phyloP scores from a whole-genome alignment of 2,888 invertebrate genomes.

The Latrodectus hesperus region DNA sequence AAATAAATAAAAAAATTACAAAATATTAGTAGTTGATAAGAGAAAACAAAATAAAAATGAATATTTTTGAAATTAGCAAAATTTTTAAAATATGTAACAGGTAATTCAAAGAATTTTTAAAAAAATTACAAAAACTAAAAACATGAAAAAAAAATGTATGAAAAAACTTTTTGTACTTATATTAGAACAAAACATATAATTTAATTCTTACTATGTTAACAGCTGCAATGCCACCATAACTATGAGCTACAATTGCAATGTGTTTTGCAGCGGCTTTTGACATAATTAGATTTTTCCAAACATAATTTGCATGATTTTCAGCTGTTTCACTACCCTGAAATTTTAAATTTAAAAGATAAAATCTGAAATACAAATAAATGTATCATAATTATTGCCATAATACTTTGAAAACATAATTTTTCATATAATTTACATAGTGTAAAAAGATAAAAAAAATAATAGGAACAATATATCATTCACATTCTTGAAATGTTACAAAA shows the following conservation, averaged over 20 bases:
- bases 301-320: conserved; percentile 81
- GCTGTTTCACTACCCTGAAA: conserved; percentile 79
- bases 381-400: too few species aligned
- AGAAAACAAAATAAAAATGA: too few species aligned
- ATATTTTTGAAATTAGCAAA: too few species aligned
- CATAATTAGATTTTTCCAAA: conserved; percentile 82
- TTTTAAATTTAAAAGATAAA: background rate
- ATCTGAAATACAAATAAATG: background rate
- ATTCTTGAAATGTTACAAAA: too few species aligned
- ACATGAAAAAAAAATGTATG: background rate
- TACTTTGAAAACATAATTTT: too few species aligned
- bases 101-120: background rate
- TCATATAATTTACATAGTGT: too few species aligned
- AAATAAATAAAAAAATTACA: too few species aligned
- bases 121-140: background rate
- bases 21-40: too few species aligned
- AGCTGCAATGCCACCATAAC: conserved; percentile 84
- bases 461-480: too few species aligned
- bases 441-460: too few species aligned
- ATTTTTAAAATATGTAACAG: too few species aligned
- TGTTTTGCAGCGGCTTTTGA: conserved; percentile 78
- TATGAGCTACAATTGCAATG: conserved; percentile 86
- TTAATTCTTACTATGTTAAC: conserved; percentile 74
- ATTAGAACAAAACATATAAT: background rate
- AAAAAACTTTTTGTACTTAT: background rate